Evolutionary conservation across 2,797 vertebrate genomes (phyloP), one percentile per base, ranked within the genome.

Genomic region (Falco columbarius): DNA sequence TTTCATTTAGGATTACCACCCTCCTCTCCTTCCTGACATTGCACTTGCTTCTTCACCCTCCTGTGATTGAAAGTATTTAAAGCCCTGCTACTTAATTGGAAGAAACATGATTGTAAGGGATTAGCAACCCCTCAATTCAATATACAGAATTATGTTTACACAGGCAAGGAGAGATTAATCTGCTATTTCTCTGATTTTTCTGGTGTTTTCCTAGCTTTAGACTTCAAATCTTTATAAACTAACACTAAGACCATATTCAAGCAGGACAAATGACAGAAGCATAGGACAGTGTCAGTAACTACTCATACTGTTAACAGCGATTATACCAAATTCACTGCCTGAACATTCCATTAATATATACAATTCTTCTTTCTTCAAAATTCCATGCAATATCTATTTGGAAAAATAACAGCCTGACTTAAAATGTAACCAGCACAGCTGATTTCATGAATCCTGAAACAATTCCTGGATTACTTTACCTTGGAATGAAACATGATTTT

Each of bases 131-230:
- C 81, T 94, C 89, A 90, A 94, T 97, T 97, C 94, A 97, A 90
- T 97, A 97, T 91, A 90, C 82, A 97, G 77, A 98, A 97, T 97
- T 96, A 97, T 97, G 94, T 97, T 98, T 97, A 97, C 89, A 97
- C 38, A 97, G 93, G 79, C 90, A 90, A 90, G 52, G 90, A 95
- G 77, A 97, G 93, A 98, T 98, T 96, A 94, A 97, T 97, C 91
- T 96, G 59, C 38, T 81, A 76, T 92, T 97, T 90, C 89, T 93
- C 86, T 97, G 89, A 95, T 94, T 97, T 96, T 97, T 63, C 83
- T 96, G 81, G 42, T 92, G 92, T 97, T 97, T 97, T 95, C 87
- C 95, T 96, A 87, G 79, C 61, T 95, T 91, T 88, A 95, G 54
- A 83, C 54, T 89, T 96, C 63, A 93, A 76, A 68, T 82, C 63